Evolutionary conservation across 2,113 vertebrate species (phyloP).

Genomic region (Glaucidium brasilianum): DNA sequence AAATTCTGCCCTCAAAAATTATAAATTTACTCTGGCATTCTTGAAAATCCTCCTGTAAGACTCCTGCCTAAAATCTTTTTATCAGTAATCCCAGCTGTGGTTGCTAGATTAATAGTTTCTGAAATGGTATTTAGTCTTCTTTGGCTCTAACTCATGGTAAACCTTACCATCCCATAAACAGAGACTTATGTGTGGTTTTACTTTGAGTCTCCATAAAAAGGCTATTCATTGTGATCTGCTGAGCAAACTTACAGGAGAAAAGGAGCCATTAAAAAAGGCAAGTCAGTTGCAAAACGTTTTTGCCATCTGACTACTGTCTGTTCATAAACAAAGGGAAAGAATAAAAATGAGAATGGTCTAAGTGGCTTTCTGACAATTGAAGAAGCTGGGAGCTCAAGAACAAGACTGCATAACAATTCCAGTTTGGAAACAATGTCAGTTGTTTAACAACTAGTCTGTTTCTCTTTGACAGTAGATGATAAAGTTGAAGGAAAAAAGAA

Average conservation of each 20-base stretch:
- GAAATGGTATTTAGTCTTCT: background rate
- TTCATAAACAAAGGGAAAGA: background rate
- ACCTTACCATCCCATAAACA: background rate
- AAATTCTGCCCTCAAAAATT: background rate
- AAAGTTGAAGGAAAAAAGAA: background rate
- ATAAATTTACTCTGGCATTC: background rate
- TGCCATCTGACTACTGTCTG: accelerated
- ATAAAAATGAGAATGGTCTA: background rate
- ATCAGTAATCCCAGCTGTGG: background rate
- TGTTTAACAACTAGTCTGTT: background rate
- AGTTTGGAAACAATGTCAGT: background rate
- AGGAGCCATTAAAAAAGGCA: background rate
- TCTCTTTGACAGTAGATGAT: background rate
- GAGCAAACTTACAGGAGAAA: background rate
- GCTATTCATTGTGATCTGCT: background rate
- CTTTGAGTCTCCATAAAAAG: background rate
- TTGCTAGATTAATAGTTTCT: background rate
- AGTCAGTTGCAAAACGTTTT: background rate
- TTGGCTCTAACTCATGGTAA: background rate
- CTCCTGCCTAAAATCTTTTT: background rate
- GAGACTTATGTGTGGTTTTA: background rate
- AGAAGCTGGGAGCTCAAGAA: background rate
- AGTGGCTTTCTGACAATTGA: background rate
- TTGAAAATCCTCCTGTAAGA: background rate
- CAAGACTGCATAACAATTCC: background rate